phyloP scores from a whole-genome alignment of 2,797 vertebrate species.

The Cossypha dichroa region DNA sequence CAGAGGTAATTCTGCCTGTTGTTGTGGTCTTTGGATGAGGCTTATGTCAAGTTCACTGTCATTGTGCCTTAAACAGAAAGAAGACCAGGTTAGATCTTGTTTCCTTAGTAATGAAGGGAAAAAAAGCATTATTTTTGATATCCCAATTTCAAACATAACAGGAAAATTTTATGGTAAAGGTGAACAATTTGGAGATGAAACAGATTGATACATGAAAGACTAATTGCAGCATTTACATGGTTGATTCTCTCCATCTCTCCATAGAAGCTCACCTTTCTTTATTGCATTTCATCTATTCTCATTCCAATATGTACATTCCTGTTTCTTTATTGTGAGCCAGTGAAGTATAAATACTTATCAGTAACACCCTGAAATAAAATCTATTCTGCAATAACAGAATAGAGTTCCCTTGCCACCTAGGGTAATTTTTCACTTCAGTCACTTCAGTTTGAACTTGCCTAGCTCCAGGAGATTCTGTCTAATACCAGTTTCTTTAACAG shows the following conservation, averaged over 20 bases:
- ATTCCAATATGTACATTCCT: not conserved
- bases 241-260: not conserved
- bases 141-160: not conserved
- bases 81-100: not conserved
- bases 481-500: not conserved
- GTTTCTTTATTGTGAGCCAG: not conserved
- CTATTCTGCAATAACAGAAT: not conserved
- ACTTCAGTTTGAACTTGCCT: not conserved
- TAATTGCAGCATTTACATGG: not conserved
- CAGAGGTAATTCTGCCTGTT: not conserved
- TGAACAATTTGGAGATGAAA: not conserved
- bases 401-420: not conserved
- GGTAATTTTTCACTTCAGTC: not conserved
- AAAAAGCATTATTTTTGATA: not conserved
- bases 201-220: not conserved
- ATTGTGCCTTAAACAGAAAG: not conserved
- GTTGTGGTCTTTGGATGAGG: not conserved
- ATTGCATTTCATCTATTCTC: not conserved
- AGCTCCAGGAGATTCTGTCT: not conserved
- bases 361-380: slow-evolving; percentile 22
- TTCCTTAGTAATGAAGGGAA: not conserved
- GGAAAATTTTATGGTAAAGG: not conserved
- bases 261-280: not conserved
- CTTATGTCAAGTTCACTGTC: not conserved
- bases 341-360: not conserved